Evolutionary conservation across 92 coral and sea anemone genomes (phyloP), one percentile per base, ranked within the genome.

Genomic region (Phymanthus crucifer): DNA sequence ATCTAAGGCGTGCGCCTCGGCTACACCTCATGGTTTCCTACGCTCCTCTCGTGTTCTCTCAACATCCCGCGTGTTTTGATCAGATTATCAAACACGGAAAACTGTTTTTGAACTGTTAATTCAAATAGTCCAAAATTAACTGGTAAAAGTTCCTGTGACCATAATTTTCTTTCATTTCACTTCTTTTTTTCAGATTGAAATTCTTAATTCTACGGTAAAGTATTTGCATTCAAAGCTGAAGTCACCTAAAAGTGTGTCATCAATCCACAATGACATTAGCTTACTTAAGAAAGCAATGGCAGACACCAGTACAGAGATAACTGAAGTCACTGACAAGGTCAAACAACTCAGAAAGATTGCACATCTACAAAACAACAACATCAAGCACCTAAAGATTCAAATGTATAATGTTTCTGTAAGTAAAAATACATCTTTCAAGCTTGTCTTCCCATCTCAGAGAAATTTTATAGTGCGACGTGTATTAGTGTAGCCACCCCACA

Each of bases 201-300:
- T 80, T 73, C 81, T 92, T 70, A 92, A 92, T 74, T 77, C 66
- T 38, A 92, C 93, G 47, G 86, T 92, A 38, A 73, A 32, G 70
- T 85, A 69, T 5, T 38, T 92, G 32, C 70, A 76, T 24, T 56
- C 40, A 67, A 87, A 65, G 35, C 73, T 91, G 23, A 80, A 90
- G 70, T 84, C 87, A 33, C 97, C 97, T 6, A 72, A 81, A 79
- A 89, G 93, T 76, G 90, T 83, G 19, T 79, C 80, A 32, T 75
- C 85, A 2, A 84, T 92, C n/a, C 74, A 87, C 29, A 40, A 46
- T 29, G 97, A 92, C 71, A 92, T 92, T 32, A 82, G 80, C 11
- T 84, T 80, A 70, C 83, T 92, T 17, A 92, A 92, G 78, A 92
- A 87, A 66, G 97, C 91, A 73, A 92, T 92, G 97, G 97, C 97